phyloP scores from a whole-genome alignment of 2,797 vertebrate species.

The Coregonus sp. region DNA sequence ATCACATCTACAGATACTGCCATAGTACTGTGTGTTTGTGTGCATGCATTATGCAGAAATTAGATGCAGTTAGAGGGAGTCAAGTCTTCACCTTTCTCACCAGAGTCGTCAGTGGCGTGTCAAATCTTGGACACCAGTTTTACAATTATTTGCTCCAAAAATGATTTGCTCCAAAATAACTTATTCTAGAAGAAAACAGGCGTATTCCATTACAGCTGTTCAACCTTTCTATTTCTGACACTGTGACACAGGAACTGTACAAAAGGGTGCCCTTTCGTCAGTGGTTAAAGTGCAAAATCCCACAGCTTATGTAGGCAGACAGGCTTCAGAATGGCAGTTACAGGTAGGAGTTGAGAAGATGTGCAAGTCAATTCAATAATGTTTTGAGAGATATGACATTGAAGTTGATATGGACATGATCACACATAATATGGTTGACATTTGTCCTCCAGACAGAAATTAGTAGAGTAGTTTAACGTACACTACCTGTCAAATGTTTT shows the following conservation, averaged over 20 bases:
- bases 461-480: too few relatives aligned
- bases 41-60: not conserved
- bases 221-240: constrained; percentile 59
- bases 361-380: constrained; percentile 48
- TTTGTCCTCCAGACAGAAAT: too few relatives aligned
- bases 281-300: constrained; percentile 68
- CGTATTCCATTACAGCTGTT: constrained; percentile 65
- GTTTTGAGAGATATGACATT: constrained; percentile 45
- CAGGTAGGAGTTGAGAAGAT: constrained; percentile 54
- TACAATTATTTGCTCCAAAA: constrained; percentile 44
- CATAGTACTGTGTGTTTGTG: not conserved
- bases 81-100: constrained; percentile 18
- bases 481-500: too few relatives aligned
- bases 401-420: constrained; percentile 22
- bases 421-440: too few relatives aligned
- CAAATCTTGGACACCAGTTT: constrained; percentile 51
- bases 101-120: constrained; percentile 42
- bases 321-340: constrained; percentile 49
- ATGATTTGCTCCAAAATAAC: constrained; percentile 41
- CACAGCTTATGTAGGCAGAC: constrained; percentile 48
- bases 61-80: not conserved
- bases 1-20: too few relatives aligned
- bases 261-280: constrained; percentile 67
- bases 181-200: constrained; percentile 41
- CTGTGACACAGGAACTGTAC: constrained; percentile 54